Evolutionary conservation across 2,888 invertebrate genomes (phyloP).

Genomic region (Cerceris rybyensis): DNA sequence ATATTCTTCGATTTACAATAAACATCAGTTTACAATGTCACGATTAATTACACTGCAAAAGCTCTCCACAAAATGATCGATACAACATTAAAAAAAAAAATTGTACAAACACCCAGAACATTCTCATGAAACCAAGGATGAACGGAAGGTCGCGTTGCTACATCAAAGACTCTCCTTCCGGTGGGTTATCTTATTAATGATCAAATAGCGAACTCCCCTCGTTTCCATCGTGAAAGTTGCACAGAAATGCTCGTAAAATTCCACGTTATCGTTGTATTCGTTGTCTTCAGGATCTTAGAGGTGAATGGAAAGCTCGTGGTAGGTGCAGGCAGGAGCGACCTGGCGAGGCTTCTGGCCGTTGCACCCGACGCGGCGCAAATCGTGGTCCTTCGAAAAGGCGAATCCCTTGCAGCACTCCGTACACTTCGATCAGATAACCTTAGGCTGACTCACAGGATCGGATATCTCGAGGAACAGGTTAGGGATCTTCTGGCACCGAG

Average conservation of each 20-base stretch:
- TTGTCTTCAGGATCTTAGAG: conserved; percentile 87
- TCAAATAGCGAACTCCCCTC: background rate
- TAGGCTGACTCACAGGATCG: conserved; percentile 92
- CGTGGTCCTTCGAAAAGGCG: conserved; percentile 84
- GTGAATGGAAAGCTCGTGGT: conserved; percentile 90
- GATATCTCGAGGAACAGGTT: conserved; percentile 94
- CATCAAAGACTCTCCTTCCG: background rate
- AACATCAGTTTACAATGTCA: no score
- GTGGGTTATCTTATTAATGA: background rate
- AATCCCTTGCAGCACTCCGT: conserved; percentile 76
- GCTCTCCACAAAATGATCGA: background rate
- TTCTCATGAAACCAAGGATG: background rate
- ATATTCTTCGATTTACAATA: no score
- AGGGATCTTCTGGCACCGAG: conserved; percentile 76
- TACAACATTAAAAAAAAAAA: background rate
- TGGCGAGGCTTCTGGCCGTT: conserved; percentile 86
- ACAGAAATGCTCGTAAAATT: background rate
- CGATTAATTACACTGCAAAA: no score
- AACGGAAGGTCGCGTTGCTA: background rate
- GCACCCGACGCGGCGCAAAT: conserved; percentile 86
- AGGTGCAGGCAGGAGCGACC: conserved; percentile 87
- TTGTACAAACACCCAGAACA: background rate
- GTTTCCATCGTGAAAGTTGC: background rate
- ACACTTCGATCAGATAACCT: conserved; percentile 90
- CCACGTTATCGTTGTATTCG: conserved; percentile 16